phyloP scores from a whole-genome alignment of 2,797 vertebrate species.

The Spinus pinus region DNA sequence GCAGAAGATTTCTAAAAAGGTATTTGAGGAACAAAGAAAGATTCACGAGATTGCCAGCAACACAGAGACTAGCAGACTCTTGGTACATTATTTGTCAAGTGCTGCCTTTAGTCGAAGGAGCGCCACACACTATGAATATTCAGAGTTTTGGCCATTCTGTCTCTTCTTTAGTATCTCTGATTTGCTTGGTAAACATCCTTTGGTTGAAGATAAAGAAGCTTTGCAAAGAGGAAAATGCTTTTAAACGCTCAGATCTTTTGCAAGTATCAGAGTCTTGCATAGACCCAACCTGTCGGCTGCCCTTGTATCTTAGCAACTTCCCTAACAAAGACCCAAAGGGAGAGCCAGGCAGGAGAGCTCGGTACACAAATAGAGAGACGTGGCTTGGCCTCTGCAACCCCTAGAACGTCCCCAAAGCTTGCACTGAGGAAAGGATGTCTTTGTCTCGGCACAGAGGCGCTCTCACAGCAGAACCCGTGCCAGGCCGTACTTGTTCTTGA shows the following conservation, averaged over 20 bases:
- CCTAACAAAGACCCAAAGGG: slow-evolving; percentile 33
- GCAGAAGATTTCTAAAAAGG: slow-evolving; percentile 5
- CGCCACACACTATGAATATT: not conserved
- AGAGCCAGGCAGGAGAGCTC: slow-evolving; percentile 6
- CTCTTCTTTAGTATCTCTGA: slow-evolving; percentile 19
- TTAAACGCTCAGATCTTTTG: slow-evolving; percentile 44
- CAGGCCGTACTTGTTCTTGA: slow-evolving; percentile 92
- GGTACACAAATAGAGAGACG: not conserved
- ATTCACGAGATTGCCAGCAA: slow-evolving; percentile 12
- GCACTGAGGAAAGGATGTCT: not conserved
- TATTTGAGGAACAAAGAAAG: slow-evolving; percentile 48
- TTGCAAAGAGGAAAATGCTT: slow-evolving; percentile 56
- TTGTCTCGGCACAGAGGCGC: not conserved
- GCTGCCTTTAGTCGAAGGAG: slow-evolving; percentile 27
- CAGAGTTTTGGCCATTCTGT: slow-evolving; percentile 20
- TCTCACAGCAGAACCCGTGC: rapidly evolving
- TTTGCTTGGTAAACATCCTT: slow-evolving; percentile 59
- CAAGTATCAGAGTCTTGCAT: not conserved
- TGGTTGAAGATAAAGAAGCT: slow-evolving; percentile 58
- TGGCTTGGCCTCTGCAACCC: not conserved
- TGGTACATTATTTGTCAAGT: slow-evolving; percentile 36
- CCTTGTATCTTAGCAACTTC: slow-evolving; percentile 73
- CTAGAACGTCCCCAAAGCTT: not conserved
- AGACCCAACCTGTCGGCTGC: slow-evolving; percentile 44
- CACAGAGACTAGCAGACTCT: slow-evolving; percentile 43